phyloP scores from a whole-genome alignment of 2,113 vertebrate species.

The Oreochromis spilurus region DNA sequence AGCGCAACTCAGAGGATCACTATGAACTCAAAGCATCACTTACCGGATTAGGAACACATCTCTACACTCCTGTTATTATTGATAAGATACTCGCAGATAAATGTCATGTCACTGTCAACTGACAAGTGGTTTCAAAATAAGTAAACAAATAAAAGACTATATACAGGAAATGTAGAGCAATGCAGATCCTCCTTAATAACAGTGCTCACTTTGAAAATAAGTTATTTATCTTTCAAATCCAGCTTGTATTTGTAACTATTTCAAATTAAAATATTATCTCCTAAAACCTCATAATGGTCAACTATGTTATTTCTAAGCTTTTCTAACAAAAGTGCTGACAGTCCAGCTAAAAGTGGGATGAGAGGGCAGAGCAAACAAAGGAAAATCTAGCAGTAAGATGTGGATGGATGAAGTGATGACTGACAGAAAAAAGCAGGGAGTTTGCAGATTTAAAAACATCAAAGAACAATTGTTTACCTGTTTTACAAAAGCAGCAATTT shows the following conservation, averaged over 20 bases:
- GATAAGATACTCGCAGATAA: neutral
- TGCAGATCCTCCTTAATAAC: neutral
- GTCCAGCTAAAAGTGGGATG: conserved; percentile 7
- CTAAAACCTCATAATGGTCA: neutral
- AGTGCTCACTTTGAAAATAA: neutral
- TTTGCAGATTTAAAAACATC: neutral
- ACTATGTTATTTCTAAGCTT: neutral
- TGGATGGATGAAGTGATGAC: conserved; percentile 58
- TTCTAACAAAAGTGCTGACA: conserved; percentile 42
- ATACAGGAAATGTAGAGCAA: neutral
- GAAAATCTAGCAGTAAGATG: conserved; percentile 86
- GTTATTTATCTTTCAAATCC: neutral
- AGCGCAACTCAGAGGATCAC: conserved; percentile 39
- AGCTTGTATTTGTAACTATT: neutral
- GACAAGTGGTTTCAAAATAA: neutral
- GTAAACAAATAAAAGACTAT: neutral
- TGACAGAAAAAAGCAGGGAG: neutral
- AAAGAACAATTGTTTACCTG: neutral
- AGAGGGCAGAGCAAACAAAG: conserved; percentile 78
- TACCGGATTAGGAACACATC: neutral
- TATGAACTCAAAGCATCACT: conserved; percentile 18
- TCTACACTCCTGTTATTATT: neutral
- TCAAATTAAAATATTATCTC: neutral
- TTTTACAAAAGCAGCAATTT: neutral
- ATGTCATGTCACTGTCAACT: neutral